These are phyloP conservation scores for Griposia aprilina DNA, from an alignment of 2,888 invertebrate species.

Conservation along the genomic window DNA sequence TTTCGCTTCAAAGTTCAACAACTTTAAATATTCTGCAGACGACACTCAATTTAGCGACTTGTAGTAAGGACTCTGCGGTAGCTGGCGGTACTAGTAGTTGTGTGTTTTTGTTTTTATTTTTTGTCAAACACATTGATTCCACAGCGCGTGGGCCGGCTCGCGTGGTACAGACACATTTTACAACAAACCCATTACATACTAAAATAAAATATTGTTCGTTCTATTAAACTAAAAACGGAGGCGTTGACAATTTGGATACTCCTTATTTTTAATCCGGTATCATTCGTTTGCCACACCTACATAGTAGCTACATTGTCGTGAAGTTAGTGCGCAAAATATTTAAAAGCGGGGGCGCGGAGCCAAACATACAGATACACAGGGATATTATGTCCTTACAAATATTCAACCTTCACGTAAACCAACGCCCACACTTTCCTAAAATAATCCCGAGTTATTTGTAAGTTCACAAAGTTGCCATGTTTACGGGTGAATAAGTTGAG, in stretches of 20 bases:
- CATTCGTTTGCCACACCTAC: constrained; percentile 76
- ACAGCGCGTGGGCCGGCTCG: constrained; percentile 72
- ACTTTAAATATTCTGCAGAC: constrained; percentile 74
- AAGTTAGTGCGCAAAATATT: constrained; percentile 75
- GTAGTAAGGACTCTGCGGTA: constrained; percentile 52
- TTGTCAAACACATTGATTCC: constrained; percentile 61
- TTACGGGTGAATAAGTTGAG: constrained; percentile 56
- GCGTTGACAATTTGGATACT: constrained; percentile 74
- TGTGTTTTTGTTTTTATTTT: constrained; percentile 57
- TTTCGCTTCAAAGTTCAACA: constrained; percentile 78
- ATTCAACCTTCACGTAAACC: constrained; percentile 70
- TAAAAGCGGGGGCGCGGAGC: constrained; percentile 74
- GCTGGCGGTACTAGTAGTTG: constrained; percentile 50
- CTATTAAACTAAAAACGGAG: constrained; percentile 70
- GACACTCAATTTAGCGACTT: constrained; percentile 66
- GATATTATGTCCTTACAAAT: constrained; percentile 73
- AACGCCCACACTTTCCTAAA: constrained; percentile 70
- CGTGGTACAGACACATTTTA: constrained; percentile 72
- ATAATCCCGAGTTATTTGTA: constrained; percentile 62
- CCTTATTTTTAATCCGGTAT: constrained; percentile 71
- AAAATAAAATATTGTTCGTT: constrained; percentile 69
- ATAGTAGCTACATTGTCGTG: constrained; percentile 62
- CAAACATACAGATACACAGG: constrained; percentile 72
- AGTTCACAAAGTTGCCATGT: constrained; percentile 56
- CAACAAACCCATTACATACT: constrained; percentile 65